phyloP scores from a whole-genome alignment of 92 coral and sea anemone species.

The Nematostella vectensis region DNA sequence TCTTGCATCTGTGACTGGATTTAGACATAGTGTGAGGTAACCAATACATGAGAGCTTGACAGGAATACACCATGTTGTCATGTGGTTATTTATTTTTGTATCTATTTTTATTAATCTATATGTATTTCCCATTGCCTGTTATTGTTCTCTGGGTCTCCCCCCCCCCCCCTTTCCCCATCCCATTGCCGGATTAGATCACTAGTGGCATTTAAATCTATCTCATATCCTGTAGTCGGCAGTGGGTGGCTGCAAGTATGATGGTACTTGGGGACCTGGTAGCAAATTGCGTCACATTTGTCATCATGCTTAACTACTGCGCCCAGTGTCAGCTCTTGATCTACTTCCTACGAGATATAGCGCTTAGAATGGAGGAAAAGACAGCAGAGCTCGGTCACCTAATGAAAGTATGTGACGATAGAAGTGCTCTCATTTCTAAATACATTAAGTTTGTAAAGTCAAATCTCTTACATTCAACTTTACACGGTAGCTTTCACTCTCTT shows the following conservation, averaged over 20 bases:
- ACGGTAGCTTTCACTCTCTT: too few species aligned
- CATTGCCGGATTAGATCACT: too few species aligned
- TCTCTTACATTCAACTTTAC: too few species aligned
- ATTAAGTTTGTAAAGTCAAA: too few species aligned
- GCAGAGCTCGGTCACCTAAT: constrained; percentile 53
- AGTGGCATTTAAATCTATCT: too few species aligned
- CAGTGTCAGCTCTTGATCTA: constrained; percentile 83
- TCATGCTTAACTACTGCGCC: constrained; percentile 76
- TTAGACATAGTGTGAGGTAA: constrained; percentile 41
- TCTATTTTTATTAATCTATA: too few species aligned
- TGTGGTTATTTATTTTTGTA: too few species aligned
- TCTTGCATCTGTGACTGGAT: constrained; percentile 82
- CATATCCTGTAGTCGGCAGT: constrained; percentile 52
- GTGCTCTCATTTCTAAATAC: too few species aligned
- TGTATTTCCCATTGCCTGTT: too few species aligned
- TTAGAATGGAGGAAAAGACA: constrained; percentile 88
- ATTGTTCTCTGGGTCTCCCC: too few species aligned
- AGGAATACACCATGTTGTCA: too few species aligned
- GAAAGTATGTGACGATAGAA: constrained; percentile 49
- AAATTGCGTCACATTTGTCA: constrained; percentile 57
- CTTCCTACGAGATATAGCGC: constrained; percentile 64
- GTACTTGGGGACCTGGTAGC: constrained; percentile 61
- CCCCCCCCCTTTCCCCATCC: too few species aligned
- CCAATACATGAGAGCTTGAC: neutral
- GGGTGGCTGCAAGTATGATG: constrained; percentile 58